phyloP scores from a whole-genome alignment of 1,140 invertebrate species.

The Trachymyrmex cornetzi region DNA sequence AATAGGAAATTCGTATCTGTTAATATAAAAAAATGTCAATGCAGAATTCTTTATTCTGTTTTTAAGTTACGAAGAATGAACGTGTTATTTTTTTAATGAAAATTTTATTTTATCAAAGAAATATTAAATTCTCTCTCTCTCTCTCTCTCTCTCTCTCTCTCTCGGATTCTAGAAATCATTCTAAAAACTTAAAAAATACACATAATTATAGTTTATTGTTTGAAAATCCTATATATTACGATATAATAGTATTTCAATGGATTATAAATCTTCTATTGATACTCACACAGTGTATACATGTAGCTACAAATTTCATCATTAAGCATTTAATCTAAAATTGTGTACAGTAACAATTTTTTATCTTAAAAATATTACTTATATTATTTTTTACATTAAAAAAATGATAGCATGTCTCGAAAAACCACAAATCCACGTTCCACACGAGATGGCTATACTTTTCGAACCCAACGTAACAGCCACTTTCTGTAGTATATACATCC shows the following conservation, averaged over 20 bases:
- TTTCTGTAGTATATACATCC: constrained; percentile 21
- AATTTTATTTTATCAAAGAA: neutral
- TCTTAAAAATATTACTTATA: neutral
- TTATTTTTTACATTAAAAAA: neutral
- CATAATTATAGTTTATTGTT: neutral
- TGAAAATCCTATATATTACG: constrained; percentile 1
- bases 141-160: too few relatives aligned
- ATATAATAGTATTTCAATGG: neutral
- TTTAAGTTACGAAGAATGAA: neutral
- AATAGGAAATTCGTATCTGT: constrained; percentile 2
- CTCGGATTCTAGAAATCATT: neutral
- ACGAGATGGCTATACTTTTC: constrained; percentile 17
- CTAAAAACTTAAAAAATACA: neutral
- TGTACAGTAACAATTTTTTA: neutral
- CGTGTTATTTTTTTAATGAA: neutral
- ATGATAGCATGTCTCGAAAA: neutral
- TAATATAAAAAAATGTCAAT: constrained; percentile 28
- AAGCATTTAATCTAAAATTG: neutral
- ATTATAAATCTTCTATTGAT: constrained; percentile 5
- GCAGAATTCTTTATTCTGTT: neutral
- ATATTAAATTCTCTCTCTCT: neutral
- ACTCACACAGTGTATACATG: neutral
- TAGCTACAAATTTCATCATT: neutral
- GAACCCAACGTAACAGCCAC: neutral
- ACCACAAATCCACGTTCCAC: neutral